Conservation (phyloP, 64 coral and sea anemone species). For the Montipora sp. region DNA sequence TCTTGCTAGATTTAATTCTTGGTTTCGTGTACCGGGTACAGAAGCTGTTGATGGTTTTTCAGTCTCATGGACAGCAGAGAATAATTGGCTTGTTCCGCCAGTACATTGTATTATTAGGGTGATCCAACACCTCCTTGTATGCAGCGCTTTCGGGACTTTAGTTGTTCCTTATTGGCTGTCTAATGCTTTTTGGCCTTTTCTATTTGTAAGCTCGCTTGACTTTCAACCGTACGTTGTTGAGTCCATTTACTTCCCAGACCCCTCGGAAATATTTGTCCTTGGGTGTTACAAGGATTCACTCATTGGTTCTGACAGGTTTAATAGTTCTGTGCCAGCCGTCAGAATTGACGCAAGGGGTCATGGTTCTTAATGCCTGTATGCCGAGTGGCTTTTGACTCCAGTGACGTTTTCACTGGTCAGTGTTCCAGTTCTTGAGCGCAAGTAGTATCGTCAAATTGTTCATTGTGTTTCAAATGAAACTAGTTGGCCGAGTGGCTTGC, state of each 20-base stretch:
- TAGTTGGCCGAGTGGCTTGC: too few species aligned
- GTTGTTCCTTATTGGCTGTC: too few species aligned
- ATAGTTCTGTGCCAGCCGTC: neutral
- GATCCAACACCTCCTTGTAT: too few species aligned
- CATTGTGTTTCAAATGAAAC: too few species aligned
- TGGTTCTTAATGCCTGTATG: neutral
- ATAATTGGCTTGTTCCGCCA: neutral
- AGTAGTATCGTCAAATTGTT: neutral
- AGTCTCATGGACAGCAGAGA: neutral
- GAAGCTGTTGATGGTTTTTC: neutral
- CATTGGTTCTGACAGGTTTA: neutral
- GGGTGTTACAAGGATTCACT: neutral
- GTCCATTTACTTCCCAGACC: too few species aligned
- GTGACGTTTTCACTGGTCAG: neutral
- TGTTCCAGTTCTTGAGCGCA: neutral
- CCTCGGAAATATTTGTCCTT: neutral
- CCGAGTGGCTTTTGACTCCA: neutral
- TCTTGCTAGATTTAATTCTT: neutral
- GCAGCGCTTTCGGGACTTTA: too few species aligned
- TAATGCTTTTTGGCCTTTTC: too few species aligned
- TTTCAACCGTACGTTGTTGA: too few species aligned
- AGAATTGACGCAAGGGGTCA: neutral
- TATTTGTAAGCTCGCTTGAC: too few species aligned
- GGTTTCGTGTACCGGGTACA: neutral
- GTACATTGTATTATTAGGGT: too few species aligned